Evolutionary conservation across 2,797 vertebrate genomes (phyloP).

Genomic region (Myotis myotis): DNA sequence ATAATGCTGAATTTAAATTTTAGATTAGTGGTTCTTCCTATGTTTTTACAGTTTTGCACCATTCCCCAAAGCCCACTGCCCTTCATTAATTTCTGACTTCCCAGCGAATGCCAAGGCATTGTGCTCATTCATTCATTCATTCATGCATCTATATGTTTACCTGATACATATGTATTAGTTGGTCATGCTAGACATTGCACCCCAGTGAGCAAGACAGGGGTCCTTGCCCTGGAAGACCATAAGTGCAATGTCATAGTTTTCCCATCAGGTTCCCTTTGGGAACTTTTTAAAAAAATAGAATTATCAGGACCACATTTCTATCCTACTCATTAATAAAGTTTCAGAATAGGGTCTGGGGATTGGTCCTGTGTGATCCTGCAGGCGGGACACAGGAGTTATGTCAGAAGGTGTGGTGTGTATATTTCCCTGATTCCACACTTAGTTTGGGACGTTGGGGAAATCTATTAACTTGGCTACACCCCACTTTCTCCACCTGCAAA

Average conservation of each 20-base stretch:
- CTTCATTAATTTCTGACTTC: neutral
- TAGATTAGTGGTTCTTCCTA: neutral
- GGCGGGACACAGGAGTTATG: too few relatives aligned
- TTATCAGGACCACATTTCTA: neutral
- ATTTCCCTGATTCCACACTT: neutral
- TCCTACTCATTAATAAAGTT: neutral
- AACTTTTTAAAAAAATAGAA: neutral
- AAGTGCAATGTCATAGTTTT: neutral
- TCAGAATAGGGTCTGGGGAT: neutral
- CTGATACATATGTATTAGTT: neutral
- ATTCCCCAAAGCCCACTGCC: neutral
- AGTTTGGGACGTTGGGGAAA: neutral
- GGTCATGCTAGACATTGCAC: neutral
- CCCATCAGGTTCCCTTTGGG: neutral
- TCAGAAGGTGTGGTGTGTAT: neutral
- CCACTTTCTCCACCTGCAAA: neutral
- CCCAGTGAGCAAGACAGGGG: neutral
- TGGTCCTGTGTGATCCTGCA: neutral
- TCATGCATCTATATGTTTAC: neutral
- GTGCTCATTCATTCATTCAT: too few relatives aligned
- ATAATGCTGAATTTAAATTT: neutral
- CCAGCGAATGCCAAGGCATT: neutral
- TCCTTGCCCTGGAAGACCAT: neutral
- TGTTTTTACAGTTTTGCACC: neutral
- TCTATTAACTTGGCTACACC: neutral